phyloP scores from a whole-genome alignment of 2,888 invertebrate genomes.

The Plebejus anna region DNA sequence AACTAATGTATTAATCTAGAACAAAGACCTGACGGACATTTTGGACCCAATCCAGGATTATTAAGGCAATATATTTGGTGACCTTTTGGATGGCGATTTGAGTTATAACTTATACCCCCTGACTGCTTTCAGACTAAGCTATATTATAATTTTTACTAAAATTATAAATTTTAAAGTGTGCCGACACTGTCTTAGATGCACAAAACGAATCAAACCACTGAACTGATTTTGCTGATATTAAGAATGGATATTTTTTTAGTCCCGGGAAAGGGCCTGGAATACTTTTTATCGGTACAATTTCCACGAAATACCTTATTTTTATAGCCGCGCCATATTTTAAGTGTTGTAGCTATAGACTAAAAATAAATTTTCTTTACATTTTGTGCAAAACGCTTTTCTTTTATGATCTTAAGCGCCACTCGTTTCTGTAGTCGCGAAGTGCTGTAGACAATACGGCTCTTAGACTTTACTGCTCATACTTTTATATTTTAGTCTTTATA shows the following conservation, averaged over 20 bases:
- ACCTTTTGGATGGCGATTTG: background rate
- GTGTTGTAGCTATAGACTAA: background rate
- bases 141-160: no score
- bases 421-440: background rate
- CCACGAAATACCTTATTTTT: no score
- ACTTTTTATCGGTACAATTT: no score
- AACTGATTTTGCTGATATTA: no score
- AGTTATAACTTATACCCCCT: background rate
- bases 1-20: slow-evolving; percentile 10
- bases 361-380: slow-evolving; percentile 2
- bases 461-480: background rate
- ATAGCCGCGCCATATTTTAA: no score
- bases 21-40: slow-evolving; percentile 13
- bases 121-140: no score
- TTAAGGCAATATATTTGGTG: slow-evolving; percentile 1
- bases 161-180: no score
- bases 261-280: no score
- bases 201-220: no score
- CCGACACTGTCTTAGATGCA: no score
- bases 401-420: background rate
- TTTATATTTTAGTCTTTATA: background rate
- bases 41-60: slow-evolving; percentile 10
- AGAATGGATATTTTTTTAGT: no score
- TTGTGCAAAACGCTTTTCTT: background rate
- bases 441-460: background rate